Conservation (phyloP, 2,888 invertebrate genomes). For the Aphodius sticticus region DNA sequence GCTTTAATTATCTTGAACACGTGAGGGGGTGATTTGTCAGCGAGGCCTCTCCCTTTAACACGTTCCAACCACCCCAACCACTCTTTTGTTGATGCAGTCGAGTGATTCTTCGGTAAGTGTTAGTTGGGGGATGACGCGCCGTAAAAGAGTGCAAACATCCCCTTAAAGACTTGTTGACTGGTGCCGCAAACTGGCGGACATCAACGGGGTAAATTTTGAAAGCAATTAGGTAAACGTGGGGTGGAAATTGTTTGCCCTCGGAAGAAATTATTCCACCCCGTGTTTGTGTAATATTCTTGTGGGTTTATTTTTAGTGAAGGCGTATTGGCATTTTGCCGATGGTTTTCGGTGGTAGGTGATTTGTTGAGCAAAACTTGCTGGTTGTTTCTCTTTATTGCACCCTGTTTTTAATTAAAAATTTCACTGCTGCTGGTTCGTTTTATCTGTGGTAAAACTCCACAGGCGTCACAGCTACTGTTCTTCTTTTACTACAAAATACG, state of each 20-base stretch:
- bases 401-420: too few species aligned
- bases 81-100: not conserved
- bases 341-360: too few species aligned
- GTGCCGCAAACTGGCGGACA: not conserved
- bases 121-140: not conserved
- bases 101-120: not conserved
- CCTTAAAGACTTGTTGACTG: not conserved
- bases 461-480: too few species aligned
- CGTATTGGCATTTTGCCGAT: too few species aligned
- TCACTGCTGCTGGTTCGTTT: too few species aligned
- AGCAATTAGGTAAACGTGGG: not conserved
- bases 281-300: not conserved
- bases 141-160: not conserved
- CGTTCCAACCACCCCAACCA: not conserved
- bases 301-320: too few species aligned
- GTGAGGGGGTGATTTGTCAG: not conserved
- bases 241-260: not conserved
- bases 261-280: not conserved
- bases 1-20: not conserved
- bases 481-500: too few species aligned
- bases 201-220: not conserved
- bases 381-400: too few species aligned
- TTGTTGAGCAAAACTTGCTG: too few species aligned
- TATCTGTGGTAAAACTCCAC: too few species aligned
- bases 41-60: not conserved